phyloP scores from a whole-genome alignment of 2,888 invertebrate genomes.

The Cerceris rybyensis region DNA sequence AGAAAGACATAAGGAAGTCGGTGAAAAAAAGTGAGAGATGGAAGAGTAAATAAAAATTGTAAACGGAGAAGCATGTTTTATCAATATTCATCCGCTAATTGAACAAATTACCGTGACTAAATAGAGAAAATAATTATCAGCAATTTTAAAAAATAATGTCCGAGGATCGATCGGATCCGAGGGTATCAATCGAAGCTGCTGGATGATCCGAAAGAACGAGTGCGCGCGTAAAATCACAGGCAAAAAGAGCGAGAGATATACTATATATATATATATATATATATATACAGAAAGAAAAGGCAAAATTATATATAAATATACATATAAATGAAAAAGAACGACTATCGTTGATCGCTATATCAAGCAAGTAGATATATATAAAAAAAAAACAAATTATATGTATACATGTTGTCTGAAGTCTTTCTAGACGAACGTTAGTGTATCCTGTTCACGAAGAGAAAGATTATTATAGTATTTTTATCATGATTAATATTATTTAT shows the following conservation, averaged over 20 bases:
- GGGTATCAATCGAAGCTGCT: constrained; percentile 42
- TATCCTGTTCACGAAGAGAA: too few relatives aligned
- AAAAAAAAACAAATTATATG: constrained; percentile 11
- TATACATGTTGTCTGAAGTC: constrained; percentile 4
- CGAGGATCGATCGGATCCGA: constrained; percentile 14
- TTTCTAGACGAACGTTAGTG: too few relatives aligned
- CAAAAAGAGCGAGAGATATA: constrained; percentile 24
- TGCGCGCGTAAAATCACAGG: constrained; percentile 15
- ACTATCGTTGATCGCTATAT: constrained; percentile 66
- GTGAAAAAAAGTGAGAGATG: constrained; percentile 3
- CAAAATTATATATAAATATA: constrained; percentile 33
- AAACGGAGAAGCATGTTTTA: constrained; percentile 72
- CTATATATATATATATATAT: constrained; percentile 54
- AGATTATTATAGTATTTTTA: too few relatives aligned
- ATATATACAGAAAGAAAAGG: constrained; percentile 40
- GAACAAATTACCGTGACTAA: constrained; percentile 30
- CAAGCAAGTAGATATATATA: constrained; percentile 64
- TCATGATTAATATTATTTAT: too few relatives aligned
- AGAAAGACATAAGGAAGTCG: constrained; percentile 1
- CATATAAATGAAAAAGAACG: constrained; percentile 42
- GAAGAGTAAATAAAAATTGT: constrained; percentile 17
- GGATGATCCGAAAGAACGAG: constrained; percentile 15
- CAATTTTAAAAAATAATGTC: constrained; percentile 28
- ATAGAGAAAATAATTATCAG: constrained; percentile 19
- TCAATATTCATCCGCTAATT: constrained; percentile 76